Base-by-base conservation (phyloP, 2,113 vertebrate species). In the Pseudopodoces humilis region DNA sequence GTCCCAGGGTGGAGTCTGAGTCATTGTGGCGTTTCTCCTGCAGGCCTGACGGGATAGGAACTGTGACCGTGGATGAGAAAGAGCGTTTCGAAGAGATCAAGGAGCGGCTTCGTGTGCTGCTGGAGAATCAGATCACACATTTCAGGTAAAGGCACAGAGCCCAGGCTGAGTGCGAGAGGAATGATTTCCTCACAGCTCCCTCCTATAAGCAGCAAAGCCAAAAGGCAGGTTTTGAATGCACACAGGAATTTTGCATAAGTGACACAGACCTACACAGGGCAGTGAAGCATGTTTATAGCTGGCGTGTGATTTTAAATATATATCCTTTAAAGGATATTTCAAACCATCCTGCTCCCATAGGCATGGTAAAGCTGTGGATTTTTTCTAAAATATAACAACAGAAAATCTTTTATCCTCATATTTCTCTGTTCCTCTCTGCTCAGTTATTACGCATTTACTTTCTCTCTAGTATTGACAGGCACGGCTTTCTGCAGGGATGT, bases 41-140 rank as follows among this genome's bases (percentile, higher is more conserved):
- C 97, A 99, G 99, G 97, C 99, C 99, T 30, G 99, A 99, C 8
- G 99, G 99, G 67, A 99, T 99, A 37, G 99, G 99, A 96, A 99
- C 99, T 2, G 99, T 99, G 91, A 99, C 98, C 0, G 97, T 99
- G n/a, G 99, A 99, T 65, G 99, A 99, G 97, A 99, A 99, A 83
- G 99, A 99, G 72, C 99, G 98, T 87, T 99, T 99, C 7, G 99
- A 99, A 95, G 99, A 99, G 96, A 99, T 99, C 98, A 99, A 99
- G 97, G 99, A 99, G 92, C 97, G 99, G 81, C 98, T 99, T 49
- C 98, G 99, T 28, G 98, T 99, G 85, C 98, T 99, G 82, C 96
- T 99, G 95, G 99, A 99, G 97, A 99, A 99, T 97, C 99, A 99
- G 97, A 99, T 99, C 88, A 99, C 99, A 41, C 99, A 99, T 98